Evolutionary conservation across 1,140 invertebrate genomes (phyloP), one percentile per base, ranked within the genome.

Genomic region (Anastrepha obliqua): DNA sequence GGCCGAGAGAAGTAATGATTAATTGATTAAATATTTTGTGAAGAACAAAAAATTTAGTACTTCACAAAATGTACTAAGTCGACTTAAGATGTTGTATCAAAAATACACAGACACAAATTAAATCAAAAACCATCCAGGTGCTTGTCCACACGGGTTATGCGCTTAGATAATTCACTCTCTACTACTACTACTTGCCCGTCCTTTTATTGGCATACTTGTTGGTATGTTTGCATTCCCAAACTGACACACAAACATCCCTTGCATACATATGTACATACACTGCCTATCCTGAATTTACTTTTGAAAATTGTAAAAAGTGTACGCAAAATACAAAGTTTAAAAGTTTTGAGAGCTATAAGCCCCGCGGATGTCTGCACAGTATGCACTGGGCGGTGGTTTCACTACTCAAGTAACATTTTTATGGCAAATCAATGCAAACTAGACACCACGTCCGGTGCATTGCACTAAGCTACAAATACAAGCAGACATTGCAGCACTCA

Each of bases 341-440:
- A 62, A 62, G 60, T 62, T 62, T 47, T 74, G 44, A 74, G 44
- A 74, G 74, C 74, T n/a, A 55, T 81, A 55, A 29, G n/a, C 7
- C 74, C 74, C 55, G 17, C 5, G 74, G 74, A 2, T 6, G 20
- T 81, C 74, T 29, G 44, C 47, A n/a, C 39, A 81, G 47, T n/a
- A 62, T 81, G 47, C 74, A 42, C 44, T 81, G 47, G 74, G 74
- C 44, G 74, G 47, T 29, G 74, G 74, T 58, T 81, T 81, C 47
- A 81, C 47, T 81, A 81, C 74, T 81, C 44, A 81, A 81, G 47
- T 81, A 17, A 81, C 74, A 81, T 81, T 81, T 81, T 81, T 81
- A 81, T 81, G 47, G 74, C 74, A 81, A 81, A 81, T 81, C 74
- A 81, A 81, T 81, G 74, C 74, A 81, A 81, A 81, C 74, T 58